A percentile compares a stretch with the other conserved stretches of the same genome.
phyloP scores from a whole-genome alignment of 1,140 invertebrate species.

The Heliconius himera region DNA sequence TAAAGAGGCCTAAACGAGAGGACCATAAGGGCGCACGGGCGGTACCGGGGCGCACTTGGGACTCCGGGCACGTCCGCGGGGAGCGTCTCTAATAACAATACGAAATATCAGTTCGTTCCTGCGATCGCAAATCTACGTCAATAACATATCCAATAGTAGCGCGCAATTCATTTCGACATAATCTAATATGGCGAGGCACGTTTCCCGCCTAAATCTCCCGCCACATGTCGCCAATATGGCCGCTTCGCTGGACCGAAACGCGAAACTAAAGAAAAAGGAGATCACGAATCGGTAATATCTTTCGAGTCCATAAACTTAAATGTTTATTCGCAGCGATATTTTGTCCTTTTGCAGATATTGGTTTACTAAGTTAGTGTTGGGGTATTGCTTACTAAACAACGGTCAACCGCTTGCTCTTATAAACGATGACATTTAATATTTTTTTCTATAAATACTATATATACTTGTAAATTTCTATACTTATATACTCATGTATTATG shows the following conservation, averaged over 20 bases:
- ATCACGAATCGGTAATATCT: slow-evolving; percentile 82
- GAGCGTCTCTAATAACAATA: slow-evolving; percentile 80
- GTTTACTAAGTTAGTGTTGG: slow-evolving; percentile 57
- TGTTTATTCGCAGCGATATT: slow-evolving; percentile 81
- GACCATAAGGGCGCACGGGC: slow-evolving; percentile 58
- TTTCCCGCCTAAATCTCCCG: slow-evolving; percentile 80
- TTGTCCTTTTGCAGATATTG: slow-evolving; percentile 79
- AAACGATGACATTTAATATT: background rate
- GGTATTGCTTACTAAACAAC: slow-evolving; percentile 24
- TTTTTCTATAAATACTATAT: too few relatives aligned
- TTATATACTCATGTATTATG: too few relatives aligned
- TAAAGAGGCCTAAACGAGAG: slow-evolving; percentile 80
- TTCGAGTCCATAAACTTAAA: slow-evolving; percentile 81
- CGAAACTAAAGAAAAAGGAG: slow-evolving; percentile 79
- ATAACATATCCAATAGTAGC: slow-evolving; percentile 82
- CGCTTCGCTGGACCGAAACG: slow-evolving; percentile 74
- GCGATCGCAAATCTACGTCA: slow-evolving; percentile 81
- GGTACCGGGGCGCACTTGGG: slow-evolving; percentile 46
- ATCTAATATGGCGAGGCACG: slow-evolving; percentile 79
- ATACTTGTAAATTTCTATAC: too few relatives aligned
- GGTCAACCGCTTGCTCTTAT: background rate
- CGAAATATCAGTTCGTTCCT: slow-evolving; percentile 82
- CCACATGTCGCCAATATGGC: slow-evolving; percentile 82
- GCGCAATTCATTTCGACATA: slow-evolving; percentile 81
- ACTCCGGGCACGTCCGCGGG: slow-evolving; percentile 70